Conservation (phyloP, 2,888 invertebrate species). For the Gonocerus acuteangulatus region DNA sequence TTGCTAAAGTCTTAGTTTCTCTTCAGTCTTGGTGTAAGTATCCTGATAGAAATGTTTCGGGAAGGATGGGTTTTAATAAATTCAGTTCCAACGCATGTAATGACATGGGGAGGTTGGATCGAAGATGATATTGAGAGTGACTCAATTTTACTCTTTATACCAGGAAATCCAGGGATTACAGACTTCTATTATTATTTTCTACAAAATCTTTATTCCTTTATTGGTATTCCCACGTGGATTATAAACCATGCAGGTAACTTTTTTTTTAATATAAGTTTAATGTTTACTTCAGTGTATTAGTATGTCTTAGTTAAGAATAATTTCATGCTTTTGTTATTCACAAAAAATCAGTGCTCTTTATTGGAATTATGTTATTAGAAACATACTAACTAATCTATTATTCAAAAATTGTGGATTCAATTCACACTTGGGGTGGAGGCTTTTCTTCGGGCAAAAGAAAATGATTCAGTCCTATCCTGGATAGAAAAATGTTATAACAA, state of each 20-base stretch:
- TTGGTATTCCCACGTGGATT: slow-evolving; percentile 68
- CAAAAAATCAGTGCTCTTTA: neutral
- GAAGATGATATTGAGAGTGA: slow-evolving; percentile 52
- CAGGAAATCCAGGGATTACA: slow-evolving; percentile 83
- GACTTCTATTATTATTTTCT: slow-evolving; percentile 74
- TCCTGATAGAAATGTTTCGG: slow-evolving; percentile 24
- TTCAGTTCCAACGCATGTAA: slow-evolving; percentile 61
- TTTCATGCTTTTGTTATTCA: neutral
- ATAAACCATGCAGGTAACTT: slow-evolving; percentile 78
- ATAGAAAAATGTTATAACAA: too few relatives aligned
- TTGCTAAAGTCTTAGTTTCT: too few relatives aligned
- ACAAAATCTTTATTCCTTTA: slow-evolving; percentile 53
- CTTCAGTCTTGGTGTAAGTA: too few relatives aligned
- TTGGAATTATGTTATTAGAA: too few relatives aligned
- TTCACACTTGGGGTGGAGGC: too few relatives aligned
- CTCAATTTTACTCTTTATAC: slow-evolving; percentile 62
- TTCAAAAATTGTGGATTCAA: too few relatives aligned
- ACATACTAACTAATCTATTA: too few relatives aligned
- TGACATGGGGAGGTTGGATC: slow-evolving; percentile 63
- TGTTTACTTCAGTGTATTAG: neutral
- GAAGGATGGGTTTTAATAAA: slow-evolving; percentile 46
- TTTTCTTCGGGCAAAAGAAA: too few relatives aligned
- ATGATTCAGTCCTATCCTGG: too few relatives aligned
- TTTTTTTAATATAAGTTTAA: too few relatives aligned
- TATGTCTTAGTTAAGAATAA: slow-evolving; percentile 43